Base-by-base conservation (phyloP, 2,888 invertebrate genomes). In the Metopia argyrocephala region DNA sequence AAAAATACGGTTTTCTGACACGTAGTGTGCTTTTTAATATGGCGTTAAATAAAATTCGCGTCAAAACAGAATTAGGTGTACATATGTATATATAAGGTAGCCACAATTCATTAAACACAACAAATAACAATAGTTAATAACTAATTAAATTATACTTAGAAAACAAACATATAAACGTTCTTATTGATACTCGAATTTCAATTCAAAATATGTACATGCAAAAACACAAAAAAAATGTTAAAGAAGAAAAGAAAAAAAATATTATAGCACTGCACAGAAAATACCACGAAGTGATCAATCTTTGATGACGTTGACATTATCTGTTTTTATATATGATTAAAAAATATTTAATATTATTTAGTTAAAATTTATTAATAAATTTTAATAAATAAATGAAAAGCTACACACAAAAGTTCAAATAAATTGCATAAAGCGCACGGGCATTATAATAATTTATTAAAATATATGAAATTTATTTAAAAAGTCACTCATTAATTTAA, bases 221-320 rank as follows among this genome's bases (percentile, higher is more conserved):
- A 31, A 31, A 7, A 31, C 6, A 31, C 6, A 31, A 31, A 31
- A 31, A 31, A 28, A 31, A 5, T 9, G 31, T 56, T 27, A 5
- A 62, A 45, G 21, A 27, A n/a, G 38, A 62, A 69, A 54, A n/a
- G 54, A 18, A 38, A 15, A 50, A 2, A 20, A 46, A 9, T 25
- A 18, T n/a, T n/a, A n/a, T n/a, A n/a, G n/a, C 23, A 46, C 23
- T 45, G n/a, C 45, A 54, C 45, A 45, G 4, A 28, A 23, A 65
- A 28, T 12, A 20, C 23, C 56, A 73, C 18, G 18, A 38, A 28
- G 7, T n/a, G 31, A 46, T 38, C 69, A 56, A 76, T 54, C 70
- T 82, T 79, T 82, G 82, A 79, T 82, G 82, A 82, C 79, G 79
- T 82, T 79, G 71, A 69, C 82, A 57, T 75, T 57, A 70, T 74